Evolutionary conservation across 1,140 invertebrate species (phyloP).

Genomic region (Lasaia peninsularis): DNA sequence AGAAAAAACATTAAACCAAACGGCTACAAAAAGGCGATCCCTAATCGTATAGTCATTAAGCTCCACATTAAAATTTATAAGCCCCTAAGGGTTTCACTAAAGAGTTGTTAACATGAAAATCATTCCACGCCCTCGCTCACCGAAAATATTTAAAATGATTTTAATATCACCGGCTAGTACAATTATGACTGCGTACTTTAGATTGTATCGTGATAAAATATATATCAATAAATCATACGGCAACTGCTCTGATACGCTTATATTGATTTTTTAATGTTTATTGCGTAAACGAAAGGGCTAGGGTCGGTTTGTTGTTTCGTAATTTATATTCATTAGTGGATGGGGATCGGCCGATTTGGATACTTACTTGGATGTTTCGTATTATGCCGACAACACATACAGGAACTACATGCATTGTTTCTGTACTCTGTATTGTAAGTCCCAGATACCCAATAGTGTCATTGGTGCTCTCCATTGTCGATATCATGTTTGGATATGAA

Average conservation of each 20-base stretch:
- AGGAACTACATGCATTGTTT: neutral
- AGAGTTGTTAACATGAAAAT: constrained; percentile 70
- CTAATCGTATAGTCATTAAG: constrained; percentile 55
- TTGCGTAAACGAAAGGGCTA: constrained; percentile 55
- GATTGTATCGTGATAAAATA: constrained; percentile 69
- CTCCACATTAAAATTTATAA: constrained; percentile 61
- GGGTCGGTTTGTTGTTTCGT: constrained; percentile 48
- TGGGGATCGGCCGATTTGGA: constrained; percentile 25
- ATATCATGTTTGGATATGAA: too few relatives aligned
- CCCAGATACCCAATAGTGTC: too few relatives aligned
- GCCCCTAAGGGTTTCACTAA: constrained; percentile 39
- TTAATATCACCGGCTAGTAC: constrained; percentile 29
- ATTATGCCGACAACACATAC: neutral
- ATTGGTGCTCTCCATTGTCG: too few relatives aligned
- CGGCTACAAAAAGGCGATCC: constrained; percentile 46
- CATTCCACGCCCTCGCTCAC: constrained; percentile 42
- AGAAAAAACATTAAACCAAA: constrained; percentile 32
- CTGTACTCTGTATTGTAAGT: too few relatives aligned
- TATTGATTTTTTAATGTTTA: constrained; percentile 73
- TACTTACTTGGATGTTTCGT: constrained; percentile 15
- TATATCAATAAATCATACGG: constrained; percentile 64
- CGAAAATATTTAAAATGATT: constrained; percentile 9
- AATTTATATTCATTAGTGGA: constrained; percentile 66
- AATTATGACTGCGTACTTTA: constrained; percentile 62
- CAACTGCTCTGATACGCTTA: constrained; percentile 51